Base-by-base conservation (phyloP, 1,140 invertebrate genomes). In the Drosophila orosa region DNA sequence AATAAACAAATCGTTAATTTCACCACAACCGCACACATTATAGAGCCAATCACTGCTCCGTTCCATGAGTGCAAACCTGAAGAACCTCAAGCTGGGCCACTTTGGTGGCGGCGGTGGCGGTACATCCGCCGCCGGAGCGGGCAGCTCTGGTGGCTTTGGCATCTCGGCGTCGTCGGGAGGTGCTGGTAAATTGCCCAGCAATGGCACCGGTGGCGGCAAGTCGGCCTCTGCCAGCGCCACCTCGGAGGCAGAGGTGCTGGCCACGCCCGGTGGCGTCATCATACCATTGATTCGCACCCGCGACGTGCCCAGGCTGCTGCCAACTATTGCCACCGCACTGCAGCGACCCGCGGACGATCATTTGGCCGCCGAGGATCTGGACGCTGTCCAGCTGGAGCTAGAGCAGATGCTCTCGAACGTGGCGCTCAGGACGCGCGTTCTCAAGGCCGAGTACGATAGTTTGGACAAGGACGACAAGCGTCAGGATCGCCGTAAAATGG, bases 301-400 rank as follows among this genome's bases (percentile, higher is more conserved):
- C 9, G 94, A 95, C 71, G 94, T 94, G 65, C 85, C 80, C 3
- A 93, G 93, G 74, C 83, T 93, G 31, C 77, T 95, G 59, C 94
- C 94, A 25, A 93, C 93, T 19, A 94, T 95, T 37, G 91, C 91
- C 3, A 65, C 90, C 92, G 94, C 96, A 48, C 78, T 96, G 27
- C 92, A 93, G 42, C 93, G 95, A 17, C 85, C 92, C 33, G 81
- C 93, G n/a, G 95, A 95, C 37, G 95, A 95, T 60, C 93, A 94
- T 35, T 92, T 96, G 50, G 93, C 93, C 3, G 95, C 96, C 92
- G 97, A 98, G 73, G 97, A 98, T 90, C 92, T 98, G 13, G 97
- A 98, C 91, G 93, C 94, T 1, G 92, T 98, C 12, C 97, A 99
- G 90, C 90, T 96, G 42, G 98, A 98, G 90, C 92, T 98, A n/a